phyloP scores from a whole-genome alignment of 1,140 invertebrate genomes.

The Portunus trituberculatus region DNA sequence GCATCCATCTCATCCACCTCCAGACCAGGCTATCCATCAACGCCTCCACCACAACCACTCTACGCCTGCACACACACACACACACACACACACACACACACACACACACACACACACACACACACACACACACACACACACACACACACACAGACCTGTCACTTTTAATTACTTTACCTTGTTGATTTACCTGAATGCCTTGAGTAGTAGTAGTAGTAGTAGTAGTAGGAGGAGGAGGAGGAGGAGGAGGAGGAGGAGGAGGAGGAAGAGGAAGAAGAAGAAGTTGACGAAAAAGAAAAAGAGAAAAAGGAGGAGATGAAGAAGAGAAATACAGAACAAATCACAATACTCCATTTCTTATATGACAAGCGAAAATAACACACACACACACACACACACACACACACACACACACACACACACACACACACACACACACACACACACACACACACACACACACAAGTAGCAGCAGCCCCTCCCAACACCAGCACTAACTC shows the following conservation, averaged over 20 bases:
- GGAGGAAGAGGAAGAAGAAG: background rate
- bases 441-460: no score
- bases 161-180: background rate
- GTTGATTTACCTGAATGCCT: background rate
- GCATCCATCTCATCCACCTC: background rate
- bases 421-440: no score
- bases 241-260: background rate
- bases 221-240: background rate
- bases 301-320: background rate
- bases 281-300: background rate
- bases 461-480: no score
- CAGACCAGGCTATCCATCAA: background rate
- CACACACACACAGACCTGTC: background rate
- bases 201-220: background rate
- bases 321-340: background rate
- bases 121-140: no score
- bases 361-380: background rate
- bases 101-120: background rate
- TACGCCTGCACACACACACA: background rate
- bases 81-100: constrained; percentile 18
- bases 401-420: no score
- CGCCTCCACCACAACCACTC: background rate
- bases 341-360: background rate
- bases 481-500: no score
- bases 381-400: no score